Conservation (phyloP, 2,113 vertebrate genomes). For the Mustelus asterias region DNA sequence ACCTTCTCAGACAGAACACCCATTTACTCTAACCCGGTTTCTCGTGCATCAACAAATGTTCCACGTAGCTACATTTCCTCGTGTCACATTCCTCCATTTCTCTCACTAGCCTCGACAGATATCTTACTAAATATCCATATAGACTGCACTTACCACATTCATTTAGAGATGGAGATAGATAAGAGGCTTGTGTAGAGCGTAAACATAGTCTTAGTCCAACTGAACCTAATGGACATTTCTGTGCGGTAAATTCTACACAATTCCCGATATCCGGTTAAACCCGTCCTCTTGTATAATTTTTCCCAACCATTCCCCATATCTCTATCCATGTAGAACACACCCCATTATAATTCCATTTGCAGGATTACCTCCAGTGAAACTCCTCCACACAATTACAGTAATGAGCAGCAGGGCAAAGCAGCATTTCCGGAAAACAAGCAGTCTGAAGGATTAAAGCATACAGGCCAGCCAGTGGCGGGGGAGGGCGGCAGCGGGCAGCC, state of each 20-base stretch:
- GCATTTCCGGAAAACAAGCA: neutral
- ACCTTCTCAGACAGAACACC: neutral
- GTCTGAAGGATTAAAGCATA: neutral
- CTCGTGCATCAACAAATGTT: neutral
- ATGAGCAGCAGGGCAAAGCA: neutral
- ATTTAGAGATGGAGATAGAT: too few relatives aligned
- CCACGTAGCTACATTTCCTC: neutral
- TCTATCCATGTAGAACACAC: too few relatives aligned
- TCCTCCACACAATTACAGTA: neutral
- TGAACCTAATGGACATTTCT: too few relatives aligned
- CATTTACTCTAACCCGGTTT: neutral
- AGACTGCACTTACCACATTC: too few relatives aligned
- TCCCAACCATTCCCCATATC: neutral
- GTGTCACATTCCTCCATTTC: too few relatives aligned
- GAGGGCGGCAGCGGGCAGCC: neutral
- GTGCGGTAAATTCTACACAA: neutral
- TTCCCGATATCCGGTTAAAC: neutral
- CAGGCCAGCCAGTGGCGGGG: neutral
- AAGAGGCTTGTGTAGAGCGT: too few relatives aligned
- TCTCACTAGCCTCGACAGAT: neutral
- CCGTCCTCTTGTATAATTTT: neutral
- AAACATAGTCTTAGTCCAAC: too few relatives aligned
- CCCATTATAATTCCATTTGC: too few relatives aligned
- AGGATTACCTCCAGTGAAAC: neutral
- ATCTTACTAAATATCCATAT: neutral